Base-by-base conservation (phyloP, 2,113 vertebrate genomes). In the Triplophysa rosa region DNA sequence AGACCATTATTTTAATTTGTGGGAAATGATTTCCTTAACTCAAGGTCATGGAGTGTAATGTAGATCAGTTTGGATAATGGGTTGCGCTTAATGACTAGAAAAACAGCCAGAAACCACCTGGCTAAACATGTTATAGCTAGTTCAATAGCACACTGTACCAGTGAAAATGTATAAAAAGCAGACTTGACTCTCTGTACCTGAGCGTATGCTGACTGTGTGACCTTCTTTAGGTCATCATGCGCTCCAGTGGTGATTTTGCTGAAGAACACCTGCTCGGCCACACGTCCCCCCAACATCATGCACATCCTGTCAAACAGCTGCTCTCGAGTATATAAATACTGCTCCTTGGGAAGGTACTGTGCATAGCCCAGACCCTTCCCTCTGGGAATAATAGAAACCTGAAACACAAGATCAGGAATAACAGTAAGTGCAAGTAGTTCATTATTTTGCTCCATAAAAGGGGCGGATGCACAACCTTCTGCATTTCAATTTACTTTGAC, bases 221-320 rank as follows among this genome's bases (percentile, higher is more conserved):
- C 88, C 69, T 88, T 92, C 83, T 82, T 88, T 59, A 91, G 81
- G 82, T 91, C 90, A 0, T 92, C 91, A 68, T 92, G 91, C 14
- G 92, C 91, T 0, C 90, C 92, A 0, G 86, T 89, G 56, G 91
- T 91, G 79, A 93, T 84, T 16, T 13, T 80, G 16, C 87, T 85
- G 7, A 93, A 93, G 78, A 92, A 92, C 2, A 93, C 85, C 84
- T 89, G 89, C 84, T 92, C 90, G 0, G 91, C 89, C 56, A 91
- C 93, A 0, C 89, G 84, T 0, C 91, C 91, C 0, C 90, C 91
- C 19, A 93, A 86, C 91, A 90, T 87, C 87, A 90, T 86, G 45
- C 91, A 91, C 92, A 90, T 87, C 66, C 80, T 76, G 81, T 90
- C 89, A 0, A 89, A 90, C 8, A 93, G 90, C 85, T 92, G 91